These are phyloP conservation scores for Echiichthys vipera DNA, from an alignment of 2,797 vertebrate species.

Conservation along the genomic window DNA sequence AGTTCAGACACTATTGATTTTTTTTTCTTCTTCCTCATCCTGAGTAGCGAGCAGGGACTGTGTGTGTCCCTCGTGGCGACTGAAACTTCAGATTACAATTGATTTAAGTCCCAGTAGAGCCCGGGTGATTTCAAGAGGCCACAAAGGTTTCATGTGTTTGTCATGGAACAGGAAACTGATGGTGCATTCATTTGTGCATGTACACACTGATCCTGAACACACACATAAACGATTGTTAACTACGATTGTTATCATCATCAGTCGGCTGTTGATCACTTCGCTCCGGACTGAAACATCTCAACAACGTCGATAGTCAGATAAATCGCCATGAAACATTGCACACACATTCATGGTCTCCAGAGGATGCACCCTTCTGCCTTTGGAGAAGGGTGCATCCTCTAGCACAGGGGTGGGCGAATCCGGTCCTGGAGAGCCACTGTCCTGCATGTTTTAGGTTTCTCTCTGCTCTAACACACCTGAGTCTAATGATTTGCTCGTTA, in stretches of 20 bases:
- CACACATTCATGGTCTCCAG: too few species aligned
- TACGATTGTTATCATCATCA: background rate
- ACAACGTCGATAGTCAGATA: too few species aligned
- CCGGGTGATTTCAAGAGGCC: background rate
- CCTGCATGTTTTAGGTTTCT: too few species aligned
- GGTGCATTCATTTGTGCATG: background rate
- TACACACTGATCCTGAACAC: background rate
- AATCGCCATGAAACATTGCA: too few species aligned
- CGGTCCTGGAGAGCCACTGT: too few species aligned
- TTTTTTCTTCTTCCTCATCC: background rate
- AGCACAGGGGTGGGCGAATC: too few species aligned
- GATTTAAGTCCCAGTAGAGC: slow-evolving; percentile 39
- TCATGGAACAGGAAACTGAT: background rate
- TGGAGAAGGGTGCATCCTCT: too few species aligned
- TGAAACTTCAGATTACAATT: slow-evolving; percentile 63
- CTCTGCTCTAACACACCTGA: too few species aligned
- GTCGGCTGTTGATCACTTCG: too few species aligned
- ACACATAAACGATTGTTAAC: background rate
- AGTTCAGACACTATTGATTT: slow-evolving; percentile 61
- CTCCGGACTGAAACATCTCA: too few species aligned
- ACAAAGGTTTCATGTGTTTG: slow-evolving; percentile 14
- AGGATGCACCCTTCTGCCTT: too few species aligned
- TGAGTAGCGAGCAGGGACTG: slow-evolving; percentile 30
- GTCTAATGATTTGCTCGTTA: too few species aligned
- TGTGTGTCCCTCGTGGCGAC: slow-evolving; percentile 11